Base-by-base conservation (phyloP, 2,797 vertebrate species). In the Arrhamphus sclerolepis region DNA sequence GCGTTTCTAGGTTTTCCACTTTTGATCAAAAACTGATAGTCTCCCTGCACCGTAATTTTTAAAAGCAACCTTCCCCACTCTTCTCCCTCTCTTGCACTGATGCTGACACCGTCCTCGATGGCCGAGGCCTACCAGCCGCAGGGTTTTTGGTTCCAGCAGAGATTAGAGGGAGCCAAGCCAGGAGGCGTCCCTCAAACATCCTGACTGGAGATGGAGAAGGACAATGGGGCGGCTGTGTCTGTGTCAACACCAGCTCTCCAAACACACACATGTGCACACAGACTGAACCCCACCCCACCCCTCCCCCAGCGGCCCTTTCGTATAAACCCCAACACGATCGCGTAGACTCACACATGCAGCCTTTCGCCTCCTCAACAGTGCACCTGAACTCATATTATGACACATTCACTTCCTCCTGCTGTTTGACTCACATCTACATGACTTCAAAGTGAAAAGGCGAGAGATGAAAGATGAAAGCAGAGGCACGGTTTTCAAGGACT, bases 201-300 rank as follows among this genome's bases (percentile, higher is more conserved):
- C 87, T 89, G 90, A 75, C 78, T 70, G 57, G 75, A 81, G 79
- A 80, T 72, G 78, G 67, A 58, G 70, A 76, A 79, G 88, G 78
- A 87, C 87, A 91, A 90, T 86, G 76, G 78, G 56, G 79, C 56
- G 80, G 75, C 85, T 88, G 85, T 90, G 90, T 89, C 89, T 90
- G 84, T 87, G 88, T 89, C 86, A 88, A 88, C 88, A 86, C 77
- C 83, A 78, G 73, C 72, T 86, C 55, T 84, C 66, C 66, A 84
- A 85, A 87, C 82, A 86, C 80, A 85, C 67, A 86, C 73, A 82
- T 78, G 72, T 86, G 73, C 59, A 71, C 59, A 71, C 16, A 47
- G 40, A 66, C 20, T 42, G 14, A 22, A 8, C 2, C 39, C 38
- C 7, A 9, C 29, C 59, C 49, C 31, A 6, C 2, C 47, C 39